Conservation (phyloP, 2,113 vertebrate genomes). For the Formicarius rufipectus region DNA sequence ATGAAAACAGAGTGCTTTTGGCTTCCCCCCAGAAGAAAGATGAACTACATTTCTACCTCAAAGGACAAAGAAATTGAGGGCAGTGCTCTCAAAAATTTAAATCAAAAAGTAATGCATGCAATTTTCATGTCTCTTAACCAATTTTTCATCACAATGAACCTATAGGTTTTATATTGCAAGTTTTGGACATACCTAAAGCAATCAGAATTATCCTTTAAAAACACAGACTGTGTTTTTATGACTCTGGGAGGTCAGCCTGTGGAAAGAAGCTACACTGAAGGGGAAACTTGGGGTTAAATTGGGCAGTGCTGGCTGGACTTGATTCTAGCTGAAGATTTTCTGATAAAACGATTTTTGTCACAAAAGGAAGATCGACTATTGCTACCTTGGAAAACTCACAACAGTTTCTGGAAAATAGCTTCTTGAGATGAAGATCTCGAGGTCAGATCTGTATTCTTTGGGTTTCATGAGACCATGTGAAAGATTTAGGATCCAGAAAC, state of each 20-base stretch:
- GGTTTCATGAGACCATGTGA: background rate
- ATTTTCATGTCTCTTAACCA: background rate
- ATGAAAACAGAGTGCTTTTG: background rate
- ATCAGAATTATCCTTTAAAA: background rate
- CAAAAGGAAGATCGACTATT: background rate
- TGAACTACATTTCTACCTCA: background rate
- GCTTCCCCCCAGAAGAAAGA: background rate
- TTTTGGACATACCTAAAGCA: background rate
- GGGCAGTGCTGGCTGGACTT: background rate
- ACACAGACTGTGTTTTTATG: background rate
- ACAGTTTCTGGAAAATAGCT: background rate
- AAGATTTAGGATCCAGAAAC: background rate
- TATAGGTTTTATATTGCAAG: background rate
- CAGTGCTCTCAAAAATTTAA: rapidly evolving
- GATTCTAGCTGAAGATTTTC: background rate
- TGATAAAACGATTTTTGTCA: background rate
- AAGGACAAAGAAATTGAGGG: background rate
- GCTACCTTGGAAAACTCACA: background rate
- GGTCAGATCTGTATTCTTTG: background rate
- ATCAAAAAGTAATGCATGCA: background rate
- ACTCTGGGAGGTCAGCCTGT: background rate
- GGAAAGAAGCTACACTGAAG: background rate
- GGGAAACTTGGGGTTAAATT: background rate
- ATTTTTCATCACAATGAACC: background rate
- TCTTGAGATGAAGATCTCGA: background rate